Evolutionary conservation across 2,888 invertebrate species (phyloP).

Genomic region (Synergus japonicus): DNA sequence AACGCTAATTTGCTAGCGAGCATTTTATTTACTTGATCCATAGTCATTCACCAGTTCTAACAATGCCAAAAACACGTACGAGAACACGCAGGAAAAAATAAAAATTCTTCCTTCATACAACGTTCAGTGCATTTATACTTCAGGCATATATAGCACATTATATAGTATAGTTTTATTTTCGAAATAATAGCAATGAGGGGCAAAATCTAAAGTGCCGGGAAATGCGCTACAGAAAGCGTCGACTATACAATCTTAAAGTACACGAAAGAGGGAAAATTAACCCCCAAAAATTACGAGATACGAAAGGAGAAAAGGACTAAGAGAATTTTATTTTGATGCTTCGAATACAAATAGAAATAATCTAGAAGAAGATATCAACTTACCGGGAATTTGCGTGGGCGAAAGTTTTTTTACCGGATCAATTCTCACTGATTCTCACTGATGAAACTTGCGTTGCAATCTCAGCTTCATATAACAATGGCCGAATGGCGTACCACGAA

Average conservation of each 20-base stretch:
- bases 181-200: neutral
- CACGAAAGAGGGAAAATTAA: slow-evolving; percentile 64
- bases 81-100: neutral
- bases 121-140: too few species aligned
- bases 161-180: neutral
- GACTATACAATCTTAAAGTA: slow-evolving; percentile 50
- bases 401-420: slow-evolving; percentile 57
- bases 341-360: neutral
- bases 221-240: neutral
- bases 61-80: neutral
- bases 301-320: neutral
- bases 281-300: slow-evolving; percentile 59
- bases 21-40: slow-evolving; percentile 52
- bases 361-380: neutral
- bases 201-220: neutral
- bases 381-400: neutral
- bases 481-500: slow-evolving; percentile 70
- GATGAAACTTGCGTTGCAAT: slow-evolving; percentile 62
- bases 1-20: slow-evolving; percentile 10
- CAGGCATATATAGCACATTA: too few species aligned
- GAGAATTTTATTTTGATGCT: neutral
- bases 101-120: too few species aligned
- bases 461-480: slow-evolving; percentile 58
- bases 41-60: slow-evolving; percentile 25
- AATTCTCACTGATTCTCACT: slow-evolving; percentile 66